These are phyloP conservation scores for Prionace glauca DNA, from an alignment of 2,797 vertebrate species.

Conservation along the genomic window DNA sequence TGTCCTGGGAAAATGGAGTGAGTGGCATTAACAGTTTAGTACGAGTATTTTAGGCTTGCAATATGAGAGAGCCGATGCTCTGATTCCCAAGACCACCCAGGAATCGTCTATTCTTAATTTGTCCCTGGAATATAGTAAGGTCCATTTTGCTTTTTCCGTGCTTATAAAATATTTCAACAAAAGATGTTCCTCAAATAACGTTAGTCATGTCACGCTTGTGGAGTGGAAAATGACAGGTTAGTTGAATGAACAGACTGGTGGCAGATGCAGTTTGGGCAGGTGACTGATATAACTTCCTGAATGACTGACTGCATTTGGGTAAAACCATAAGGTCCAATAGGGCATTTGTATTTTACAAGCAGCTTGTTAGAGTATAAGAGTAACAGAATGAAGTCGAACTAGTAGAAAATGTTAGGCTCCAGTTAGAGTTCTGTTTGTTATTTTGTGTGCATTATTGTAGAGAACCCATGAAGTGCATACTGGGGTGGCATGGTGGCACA, in stretches of 20 bases:
- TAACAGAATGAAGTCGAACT: background rate
- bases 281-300: background rate
- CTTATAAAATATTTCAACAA: background rate
- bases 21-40: background rate
- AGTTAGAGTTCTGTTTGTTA: background rate
- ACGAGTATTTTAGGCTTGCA: background rate
- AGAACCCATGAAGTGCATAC: background rate
- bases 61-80: background rate
- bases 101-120: background rate
- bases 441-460: background rate
- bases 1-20: background rate
- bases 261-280: background rate
- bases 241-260: background rate
- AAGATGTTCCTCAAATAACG: background rate
- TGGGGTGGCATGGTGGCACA: too few species aligned
- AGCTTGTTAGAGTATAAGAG: background rate
- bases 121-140: background rate
- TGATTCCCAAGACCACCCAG: background rate
- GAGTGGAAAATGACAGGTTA: background rate
- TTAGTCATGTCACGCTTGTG: background rate
- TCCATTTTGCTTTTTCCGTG: background rate
- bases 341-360: background rate
- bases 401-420: background rate
- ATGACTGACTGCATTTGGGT: background rate
- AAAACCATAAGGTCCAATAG: background rate